A percentile compares a stretch with the other conserved stretches of the same genome.
Evolutionary conservation across 2,113 vertebrate species (phyloP).

Genomic region (Mixornis gularis): DNA sequence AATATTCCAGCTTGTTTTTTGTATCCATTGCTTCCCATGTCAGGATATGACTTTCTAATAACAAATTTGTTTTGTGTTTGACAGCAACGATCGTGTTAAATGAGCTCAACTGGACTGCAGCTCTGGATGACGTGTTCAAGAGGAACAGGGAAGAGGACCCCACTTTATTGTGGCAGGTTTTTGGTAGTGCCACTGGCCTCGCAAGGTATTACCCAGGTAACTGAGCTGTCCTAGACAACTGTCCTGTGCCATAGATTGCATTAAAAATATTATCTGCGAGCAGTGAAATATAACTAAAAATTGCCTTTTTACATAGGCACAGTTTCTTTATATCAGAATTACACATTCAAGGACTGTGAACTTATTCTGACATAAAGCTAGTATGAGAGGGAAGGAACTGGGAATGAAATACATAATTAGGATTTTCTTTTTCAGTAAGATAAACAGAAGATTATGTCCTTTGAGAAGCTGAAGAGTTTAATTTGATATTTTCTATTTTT

Average conservation of each 20-base stretch:
- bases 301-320: not conserved
- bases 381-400: not conserved
- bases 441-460: not conserved
- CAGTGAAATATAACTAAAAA: not conserved
- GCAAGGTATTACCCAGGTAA: slow-evolving; percentile 96
- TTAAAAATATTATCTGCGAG: not conserved
- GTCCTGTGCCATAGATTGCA: not conserved
- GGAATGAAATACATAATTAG: not conserved
- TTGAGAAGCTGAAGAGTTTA: not conserved
- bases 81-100: slow-evolving; percentile 92
- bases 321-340: not conserved
- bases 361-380: not conserved
- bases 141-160: slow-evolving; percentile 92
- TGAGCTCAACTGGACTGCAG: slow-evolving; percentile 94
- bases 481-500: not conserved
- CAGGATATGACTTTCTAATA: not conserved
- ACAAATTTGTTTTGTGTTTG: not conserved
- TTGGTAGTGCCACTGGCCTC: slow-evolving; percentile 94
- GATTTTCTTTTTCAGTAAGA: not conserved
- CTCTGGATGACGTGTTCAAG: slow-evolving; percentile 88
- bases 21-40: not conserved
- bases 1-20: not conserved
- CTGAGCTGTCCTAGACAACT: not conserved
- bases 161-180: slow-evolving; percentile 93
- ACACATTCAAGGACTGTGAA: not conserved